Evolutionary conservation across 2,797 vertebrate genomes (phyloP), one percentile per base, ranked within the genome.

Genomic region (Rachycentron canadum): DNA sequence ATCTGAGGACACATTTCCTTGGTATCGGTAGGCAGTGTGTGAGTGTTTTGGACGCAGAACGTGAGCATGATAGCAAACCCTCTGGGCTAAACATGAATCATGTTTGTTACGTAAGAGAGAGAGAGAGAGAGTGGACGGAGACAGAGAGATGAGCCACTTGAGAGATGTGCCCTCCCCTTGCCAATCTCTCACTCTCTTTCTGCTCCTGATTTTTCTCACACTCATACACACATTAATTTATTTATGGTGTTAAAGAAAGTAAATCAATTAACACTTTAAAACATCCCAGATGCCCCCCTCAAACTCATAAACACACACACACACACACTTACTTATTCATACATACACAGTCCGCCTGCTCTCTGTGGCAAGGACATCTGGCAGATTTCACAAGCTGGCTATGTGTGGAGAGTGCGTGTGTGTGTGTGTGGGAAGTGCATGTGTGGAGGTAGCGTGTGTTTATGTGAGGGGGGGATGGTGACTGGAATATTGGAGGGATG

Each of bases 321-420:
- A 47, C 58, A 76, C 70, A 80, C 75, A 78, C 65, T 73, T 21
- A 84, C 73, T 66, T 65, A 84, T 69, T 63, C 65, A 73, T 67
- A 83, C 79, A 84, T 43, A 77, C 63, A 78, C 49, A 63, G 47
- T 79, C 78, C 34, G 64, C 73, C 71, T 77, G 59, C 67, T 78
- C 69, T 80, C 76, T 72, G 87, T 85, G 74, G 86, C 88, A 91
- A 93, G 88, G 93, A 92, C 93, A 95, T 94, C 92, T 93, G 92
- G 88, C 86, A 89, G 81, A 83, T 87, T 92, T 92, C 88, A 93
- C 85, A 87, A 86, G 86, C 87, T 82, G 80, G 73, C 79, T 84
- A 66, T 85, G 84, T 83, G 78, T 78, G 81, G 59, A 49, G 56
- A 32, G 79, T 68, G 88, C 59, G 76, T 66, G 81, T 50, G 71